Conservation (phyloP, 1,140 invertebrate species). For the Onthophagus taurus region DNA sequence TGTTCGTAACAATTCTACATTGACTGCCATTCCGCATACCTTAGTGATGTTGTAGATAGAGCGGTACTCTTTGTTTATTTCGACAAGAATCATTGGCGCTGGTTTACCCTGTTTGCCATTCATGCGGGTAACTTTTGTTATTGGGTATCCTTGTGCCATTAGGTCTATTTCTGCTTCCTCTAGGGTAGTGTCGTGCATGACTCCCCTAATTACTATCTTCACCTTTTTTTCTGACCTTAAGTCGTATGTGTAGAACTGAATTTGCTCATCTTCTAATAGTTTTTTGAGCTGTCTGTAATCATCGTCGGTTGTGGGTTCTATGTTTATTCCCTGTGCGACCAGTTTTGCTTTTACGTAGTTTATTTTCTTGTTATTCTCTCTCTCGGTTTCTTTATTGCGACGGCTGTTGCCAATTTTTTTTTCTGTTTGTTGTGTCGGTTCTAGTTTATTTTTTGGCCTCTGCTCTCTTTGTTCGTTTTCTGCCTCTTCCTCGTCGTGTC, state of each 20-base stretch:
- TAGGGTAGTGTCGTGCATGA: background rate
- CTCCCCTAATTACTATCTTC: background rate
- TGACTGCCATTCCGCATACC: background rate
- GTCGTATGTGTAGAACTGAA: background rate
- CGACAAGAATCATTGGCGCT: background rate
- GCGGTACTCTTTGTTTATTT: background rate
- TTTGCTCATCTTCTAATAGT: background rate
- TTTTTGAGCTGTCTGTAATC: too few relatives aligned
- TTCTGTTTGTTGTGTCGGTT: too few relatives aligned
- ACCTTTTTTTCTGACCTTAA: background rate
- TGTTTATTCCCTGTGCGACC: background rate
- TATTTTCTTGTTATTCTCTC: too few relatives aligned
- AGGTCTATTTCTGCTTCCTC: background rate
- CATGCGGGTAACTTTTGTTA: background rate
- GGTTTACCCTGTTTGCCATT: background rate
- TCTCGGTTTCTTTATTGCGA: too few relatives aligned
- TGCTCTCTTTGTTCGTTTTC: too few relatives aligned
- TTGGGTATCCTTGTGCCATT: background rate
- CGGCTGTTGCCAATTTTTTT: too few relatives aligned
- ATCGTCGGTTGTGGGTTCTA: background rate
- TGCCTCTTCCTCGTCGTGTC: too few relatives aligned
- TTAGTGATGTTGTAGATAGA: background rate
- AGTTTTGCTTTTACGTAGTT: too few relatives aligned
- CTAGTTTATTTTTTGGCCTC: too few relatives aligned
- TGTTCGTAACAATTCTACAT: background rate